phyloP scores from a whole-genome alignment of 2,888 invertebrate genomes.

The Halictus quadricinctus region DNA sequence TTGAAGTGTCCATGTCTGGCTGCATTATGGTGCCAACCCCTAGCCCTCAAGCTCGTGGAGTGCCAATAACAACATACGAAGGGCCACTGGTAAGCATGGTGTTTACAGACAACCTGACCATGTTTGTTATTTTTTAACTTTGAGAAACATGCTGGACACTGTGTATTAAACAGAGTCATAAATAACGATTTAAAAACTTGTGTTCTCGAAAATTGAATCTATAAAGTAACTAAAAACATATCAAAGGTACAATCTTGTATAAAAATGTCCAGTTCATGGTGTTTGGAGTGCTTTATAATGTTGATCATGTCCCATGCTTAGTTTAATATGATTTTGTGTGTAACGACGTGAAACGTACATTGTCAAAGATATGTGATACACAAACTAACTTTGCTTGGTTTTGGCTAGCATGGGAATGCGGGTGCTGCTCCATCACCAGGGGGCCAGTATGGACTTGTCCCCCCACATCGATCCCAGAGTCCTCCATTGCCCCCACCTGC shows the following conservation, averaged over 20 bases:
- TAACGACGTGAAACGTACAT: conserved; percentile 13
- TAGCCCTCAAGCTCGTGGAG: conserved; percentile 84
- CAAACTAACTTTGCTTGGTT: conserved; percentile 78
- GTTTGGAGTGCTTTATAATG: neutral
- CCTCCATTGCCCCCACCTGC: conserved; percentile 89
- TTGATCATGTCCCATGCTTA: neutral
- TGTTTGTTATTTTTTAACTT: conserved; percentile 18
- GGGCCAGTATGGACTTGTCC: conserved; percentile 80
- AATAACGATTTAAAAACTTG: neutral
- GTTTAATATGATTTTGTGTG: conserved; percentile 6
- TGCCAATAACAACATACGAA: conserved; percentile 86
- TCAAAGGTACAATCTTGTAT: neutral
- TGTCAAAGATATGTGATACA: conserved; percentile 30
- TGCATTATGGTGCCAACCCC: conserved; percentile 84
- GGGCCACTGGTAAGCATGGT: conserved; percentile 87
- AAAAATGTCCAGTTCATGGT: neutral
- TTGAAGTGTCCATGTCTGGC: conserved; percentile 84
- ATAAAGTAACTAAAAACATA: neutral
- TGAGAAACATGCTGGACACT: neutral
- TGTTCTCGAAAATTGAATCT: too few relatives aligned
- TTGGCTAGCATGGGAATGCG: conserved; percentile 80
- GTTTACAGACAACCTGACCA: neutral
- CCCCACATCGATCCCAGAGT: conserved; percentile 85
- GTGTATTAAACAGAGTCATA: neutral
- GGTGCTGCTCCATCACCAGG: conserved; percentile 80